phyloP scores from a whole-genome alignment of 2,797 vertebrate genomes.

The Gymnothorax reevesii region DNA sequence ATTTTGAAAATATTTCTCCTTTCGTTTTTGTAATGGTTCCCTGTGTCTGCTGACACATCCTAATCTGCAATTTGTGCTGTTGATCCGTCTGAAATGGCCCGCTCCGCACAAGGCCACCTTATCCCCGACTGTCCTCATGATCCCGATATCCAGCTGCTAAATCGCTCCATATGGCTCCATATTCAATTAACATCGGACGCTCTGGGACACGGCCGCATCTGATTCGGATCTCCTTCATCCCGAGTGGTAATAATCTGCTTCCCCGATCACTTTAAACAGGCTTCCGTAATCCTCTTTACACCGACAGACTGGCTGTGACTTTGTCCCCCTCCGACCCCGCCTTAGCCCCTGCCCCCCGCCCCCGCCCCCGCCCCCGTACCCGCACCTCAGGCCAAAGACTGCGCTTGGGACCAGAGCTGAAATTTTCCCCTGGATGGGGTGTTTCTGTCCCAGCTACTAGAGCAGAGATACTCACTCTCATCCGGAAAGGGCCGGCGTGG shows the following conservation, averaged over 20 bases:
- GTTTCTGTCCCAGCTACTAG: not conserved
- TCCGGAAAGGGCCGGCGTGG: not conserved
- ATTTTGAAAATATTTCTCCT: not conserved
- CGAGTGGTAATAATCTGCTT: conserved; percentile 70
- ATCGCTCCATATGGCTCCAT: conserved; percentile 74
- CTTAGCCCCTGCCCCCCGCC: not conserved
- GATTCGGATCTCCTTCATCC: conserved; percentile 63
- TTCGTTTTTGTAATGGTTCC: not conserved
- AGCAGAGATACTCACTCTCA: too few relatives aligned
- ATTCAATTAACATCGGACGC: conserved; percentile 68
- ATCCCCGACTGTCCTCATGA: conserved; percentile 67
- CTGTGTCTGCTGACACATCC: conserved; percentile 24
- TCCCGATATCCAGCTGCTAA: conserved; percentile 61
- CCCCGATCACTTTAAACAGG: conserved; percentile 71
- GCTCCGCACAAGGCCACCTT: conserved; percentile 58
- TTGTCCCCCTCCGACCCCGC: conserved; percentile 34
- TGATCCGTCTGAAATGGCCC: conserved; percentile 69
- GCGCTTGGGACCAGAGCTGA: conserved; percentile 53
- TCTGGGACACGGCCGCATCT: conserved; percentile 55
- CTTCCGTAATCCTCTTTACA: conserved; percentile 82
- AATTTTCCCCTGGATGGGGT: conserved; percentile 43
- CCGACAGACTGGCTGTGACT: conserved; percentile 68
- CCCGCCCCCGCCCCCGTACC: not conserved
- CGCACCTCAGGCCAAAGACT: conserved; percentile 58
- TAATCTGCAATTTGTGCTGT: conserved; percentile 56